Conservation (phyloP, 2,888 invertebrate species). For the Automeris io region DNA sequence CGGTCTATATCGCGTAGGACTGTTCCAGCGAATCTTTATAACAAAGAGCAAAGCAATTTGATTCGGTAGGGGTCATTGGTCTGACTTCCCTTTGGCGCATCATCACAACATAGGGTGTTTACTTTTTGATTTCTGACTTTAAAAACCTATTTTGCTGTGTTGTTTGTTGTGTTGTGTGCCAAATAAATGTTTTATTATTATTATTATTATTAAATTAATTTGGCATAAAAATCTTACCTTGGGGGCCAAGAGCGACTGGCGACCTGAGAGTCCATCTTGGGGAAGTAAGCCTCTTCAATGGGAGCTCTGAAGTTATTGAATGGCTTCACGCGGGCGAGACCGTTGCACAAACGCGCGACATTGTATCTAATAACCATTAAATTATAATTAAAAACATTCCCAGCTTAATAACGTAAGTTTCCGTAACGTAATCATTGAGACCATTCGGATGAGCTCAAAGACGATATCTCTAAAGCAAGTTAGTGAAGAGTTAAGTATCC, state of each 20-base stretch:
- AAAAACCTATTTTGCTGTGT: neutral
- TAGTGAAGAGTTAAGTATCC: too few relatives aligned
- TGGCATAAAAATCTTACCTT: slow-evolving; percentile 46
- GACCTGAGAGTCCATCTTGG: slow-evolving; percentile 87
- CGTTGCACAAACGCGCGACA: slow-evolving; percentile 85
- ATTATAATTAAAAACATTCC: neutral
- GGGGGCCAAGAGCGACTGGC: slow-evolving; percentile 87
- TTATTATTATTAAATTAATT: neutral
- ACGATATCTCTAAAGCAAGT: too few relatives aligned
- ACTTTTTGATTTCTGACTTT: too few relatives aligned
- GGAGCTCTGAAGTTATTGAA: slow-evolving; percentile 81
- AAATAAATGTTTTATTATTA: too few relatives aligned
- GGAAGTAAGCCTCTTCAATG: slow-evolving; percentile 88
- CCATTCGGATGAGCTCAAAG: too few relatives aligned
- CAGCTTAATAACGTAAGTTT: too few relatives aligned
- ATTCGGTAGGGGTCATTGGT: too few relatives aligned
- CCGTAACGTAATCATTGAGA: neutral
- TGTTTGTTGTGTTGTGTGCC: too few relatives aligned
- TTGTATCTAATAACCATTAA: slow-evolving; percentile 78
- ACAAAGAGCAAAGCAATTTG: too few relatives aligned
- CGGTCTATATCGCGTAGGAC: slow-evolving; percentile 79
- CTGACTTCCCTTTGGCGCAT: too few relatives aligned
- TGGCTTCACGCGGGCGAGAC: slow-evolving; percentile 78
- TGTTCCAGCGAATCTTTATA: slow-evolving; percentile 66
- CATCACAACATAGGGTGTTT: too few relatives aligned